Evolutionary conservation across 2,113 vertebrate species (phyloP), one percentile per base, ranked within the genome.

Genomic region (Neopipo cinnamomea): DNA sequence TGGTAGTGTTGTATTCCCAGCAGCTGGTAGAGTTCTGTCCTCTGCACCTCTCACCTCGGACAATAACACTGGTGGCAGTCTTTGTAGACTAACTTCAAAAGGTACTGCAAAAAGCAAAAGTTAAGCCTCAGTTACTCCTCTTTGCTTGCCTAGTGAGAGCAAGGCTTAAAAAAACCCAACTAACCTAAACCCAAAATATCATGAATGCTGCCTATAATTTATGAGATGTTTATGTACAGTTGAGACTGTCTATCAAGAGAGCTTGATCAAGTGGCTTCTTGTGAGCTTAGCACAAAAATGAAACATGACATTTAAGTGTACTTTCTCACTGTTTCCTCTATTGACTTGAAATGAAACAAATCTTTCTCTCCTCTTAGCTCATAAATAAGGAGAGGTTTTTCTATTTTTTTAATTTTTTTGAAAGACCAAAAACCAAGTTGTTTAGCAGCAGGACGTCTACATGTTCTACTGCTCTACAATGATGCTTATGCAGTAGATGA

Each of bases 391-490:
- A 98, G 96, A 97, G 95, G 13, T 35, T 80, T 92, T 92, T 97
- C 23, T 77, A 37, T 84, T 93, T 96, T 92, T 95, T 95, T 46
- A 23, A 28, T 31, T 58, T 55, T 95, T 95, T 95, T 85, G 81
- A 96, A 96, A 97, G 89, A 97, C 96, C 97, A 98, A 98, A 98
- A 97, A 22, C 28, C 88, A 94, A 94, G 61, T 97, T 96, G 96
- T 97, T 96, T 88, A 97, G 79, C 91, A 92, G 96, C 80, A 86
- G 77, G 80, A 66, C 76, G 8, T 87, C 9, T 85, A 19, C 75
- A 41, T 74, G 90, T 95, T 95, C 93, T 94, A 5, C 95, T 96
- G 97, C 96, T 97, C 95, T 91, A 73, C 87, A 84, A n/a, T 77
- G 92, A 93, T 42, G 68, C 81, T 97, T 95, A 85, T 89, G 96